Evolutionary conservation across 2,113 vertebrate species (phyloP), one percentile per base, ranked within the genome.

Genomic region (Mormyrus lacerda): DNA sequence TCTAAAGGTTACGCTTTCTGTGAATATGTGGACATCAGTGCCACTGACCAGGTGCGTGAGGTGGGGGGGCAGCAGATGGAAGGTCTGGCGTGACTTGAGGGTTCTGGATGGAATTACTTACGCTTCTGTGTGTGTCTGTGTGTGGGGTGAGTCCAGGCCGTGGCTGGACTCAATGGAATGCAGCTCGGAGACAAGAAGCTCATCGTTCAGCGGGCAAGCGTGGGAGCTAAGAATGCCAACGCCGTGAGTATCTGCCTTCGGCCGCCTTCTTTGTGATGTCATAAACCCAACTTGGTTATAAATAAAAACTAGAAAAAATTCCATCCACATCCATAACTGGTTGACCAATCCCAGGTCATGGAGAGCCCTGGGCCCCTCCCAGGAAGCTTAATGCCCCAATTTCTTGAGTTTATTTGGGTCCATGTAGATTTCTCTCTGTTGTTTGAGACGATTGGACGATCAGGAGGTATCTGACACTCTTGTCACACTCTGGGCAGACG

Each of bases 1-100:
- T 96, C 96, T 1, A 96, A 96, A 92, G 96, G 96, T 90, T 96
- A 96, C 90, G 95, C 96, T 93, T 96, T 96, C 89, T 96, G 96
- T 76, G 95, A 96, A 90, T 96, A 96, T 1, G 95, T 95, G 0
- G 95, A 96, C 89, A 53, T 95, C 93, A 91, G 94, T 87, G 94
- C 95, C 88, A 96, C 95, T 4, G 96, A 96, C 73, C 96, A 96
- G 95, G 96, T 96, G 91, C 53, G 1, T 0, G 5, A 0, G 13
- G 61, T 19, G 6, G 24, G 39, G 9, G 19, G 44, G 1, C 44
- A 2, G 44, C 42, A 2, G 42, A 42, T 69, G 42, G 53, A 69
- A 19, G 11, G 13, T 24, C 27, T 47, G 44, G 39, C n/a, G 39
- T n/a, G 82, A 10, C n/a, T 48, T 0, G 10, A 15, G 44, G 19